Evolutionary conservation across 2,888 invertebrate genomes (phyloP), one percentile per base, ranked within the genome.

Genomic region (Drosophila percnosoma): DNA sequence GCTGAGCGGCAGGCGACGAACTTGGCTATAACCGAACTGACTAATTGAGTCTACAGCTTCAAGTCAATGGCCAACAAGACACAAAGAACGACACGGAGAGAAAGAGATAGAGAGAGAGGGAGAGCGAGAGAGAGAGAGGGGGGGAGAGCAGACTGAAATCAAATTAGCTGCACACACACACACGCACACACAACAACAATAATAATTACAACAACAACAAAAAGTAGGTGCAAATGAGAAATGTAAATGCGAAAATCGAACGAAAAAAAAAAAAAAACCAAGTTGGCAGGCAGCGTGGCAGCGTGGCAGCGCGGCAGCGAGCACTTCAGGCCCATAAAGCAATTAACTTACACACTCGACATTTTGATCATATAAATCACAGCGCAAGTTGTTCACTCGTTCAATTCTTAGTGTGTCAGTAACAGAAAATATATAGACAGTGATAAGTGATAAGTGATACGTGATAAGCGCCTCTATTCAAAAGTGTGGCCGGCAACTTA

Each of bases 361-460:
- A 60, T 55, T 45, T 45, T 33, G 53, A 61, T 75, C 71, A 45
- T 75, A 76, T 76, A 75, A 75, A 75, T 75, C 74, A 75, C n/a
- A 38, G 53, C 36, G 29, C n/a, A 49, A 48, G 29, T 40, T 48
- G 21, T 53, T 38, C 38, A 8, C 21, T 33, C 33, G 33, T 10
- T 33, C 34, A 33, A 36, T 48, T 42, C 55, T 34, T 49, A 55
- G 40, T 40, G 73, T 61, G 33, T 11, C 48, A 62, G n/a, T 40
- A 38, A 24, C 27, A 60, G 36, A 21, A n/a, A 21, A 61, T 29
- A 71, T 38, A 34, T 38, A 45, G 34, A 48, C 49, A 40, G 55
- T 24, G 45, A 45, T 45, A 45, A 42, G 11, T 11, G 11, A 33
- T 33, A 10, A 15, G 21, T 24, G 60, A 73, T 63, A 74, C 64